Evolutionary conservation across 2,888 invertebrate genomes (phyloP), one percentile per base, ranked within the genome.

Genomic region (Agrotis segetum): DNA sequence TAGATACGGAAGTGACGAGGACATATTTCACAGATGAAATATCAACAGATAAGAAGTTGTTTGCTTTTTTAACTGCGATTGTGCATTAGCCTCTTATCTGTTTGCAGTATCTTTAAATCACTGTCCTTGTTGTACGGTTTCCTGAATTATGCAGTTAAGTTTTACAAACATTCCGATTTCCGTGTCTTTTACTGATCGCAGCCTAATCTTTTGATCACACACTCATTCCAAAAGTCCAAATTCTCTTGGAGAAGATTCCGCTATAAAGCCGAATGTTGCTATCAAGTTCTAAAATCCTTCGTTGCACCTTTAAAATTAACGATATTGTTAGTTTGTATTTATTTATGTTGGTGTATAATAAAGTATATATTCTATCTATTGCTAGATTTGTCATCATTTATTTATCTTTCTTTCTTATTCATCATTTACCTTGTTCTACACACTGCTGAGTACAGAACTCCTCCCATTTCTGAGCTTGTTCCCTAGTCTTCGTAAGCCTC

Each of bases 31-130:
- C 17, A 19, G 21, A 68, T 40, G 14, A 67, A 49, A 17, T 34
- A 56, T 66, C 4, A 50, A 50, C 49, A 58, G 56, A 76, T 76
- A 76, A 76, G 0, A 67, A 67, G 24, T 19, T 58, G 56, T 76
- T 76, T 67, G 46, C 56, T 46, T 76, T 72, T 71, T 47, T 66
- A 53, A 53, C 53, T 75, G 13, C 21, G 13, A n/a, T 52, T 50
- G 34, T 58, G 19, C 24, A 76, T 67, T 46, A 46, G n/a, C n/a
- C 34, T 34, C 56, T 16, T 75, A 24, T 74, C 24, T 56, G 40
- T 16, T 66, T 76, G 19, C 34, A 11, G 16, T 56, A 56, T 66
- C 47, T 19, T 52, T 24, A 24, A 71, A 56, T 49, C 13, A 13
- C 9, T 66, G 49, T 44, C 76, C 76, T 72, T 56, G 66, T 6